phyloP scores from a whole-genome alignment of 64 coral and sea anemone genomes.

The Astreopora myriophthalma region DNA sequence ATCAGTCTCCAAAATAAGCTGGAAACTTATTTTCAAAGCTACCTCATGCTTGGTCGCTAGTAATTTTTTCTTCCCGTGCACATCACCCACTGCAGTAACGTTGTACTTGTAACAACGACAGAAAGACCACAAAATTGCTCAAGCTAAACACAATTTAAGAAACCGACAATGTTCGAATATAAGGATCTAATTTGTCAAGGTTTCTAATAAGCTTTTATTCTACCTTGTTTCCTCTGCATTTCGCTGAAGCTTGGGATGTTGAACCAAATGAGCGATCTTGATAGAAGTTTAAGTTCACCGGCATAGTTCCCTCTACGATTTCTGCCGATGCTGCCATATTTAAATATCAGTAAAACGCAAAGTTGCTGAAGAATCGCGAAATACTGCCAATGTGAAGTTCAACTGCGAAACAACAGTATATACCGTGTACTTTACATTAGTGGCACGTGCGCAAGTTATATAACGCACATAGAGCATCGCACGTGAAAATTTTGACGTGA shows the following conservation, averaged over 20 bases:
- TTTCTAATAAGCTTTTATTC: too few relatives aligned
- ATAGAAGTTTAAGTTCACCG: background rate
- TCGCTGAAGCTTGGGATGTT: background rate
- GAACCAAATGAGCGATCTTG: background rate
- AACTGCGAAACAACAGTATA: too few relatives aligned
- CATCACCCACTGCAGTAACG: too few relatives aligned
- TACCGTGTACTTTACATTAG: too few relatives aligned
- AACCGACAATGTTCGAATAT: background rate
- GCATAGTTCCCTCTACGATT: background rate
- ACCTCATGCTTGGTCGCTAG: too few relatives aligned
- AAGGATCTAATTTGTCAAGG: background rate
- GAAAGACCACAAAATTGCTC: too few relatives aligned
- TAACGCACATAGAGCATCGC: background rate
- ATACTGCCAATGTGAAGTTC: too few relatives aligned
- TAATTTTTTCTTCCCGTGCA: too few relatives aligned
- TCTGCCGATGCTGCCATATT: background rate
- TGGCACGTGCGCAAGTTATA: background rate
- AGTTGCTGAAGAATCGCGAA: background rate
- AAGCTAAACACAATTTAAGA: background rate
- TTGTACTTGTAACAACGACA: too few relatives aligned
- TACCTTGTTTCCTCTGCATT: constrained; percentile 2
- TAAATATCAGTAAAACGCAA: background rate
- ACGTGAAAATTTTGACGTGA: background rate
- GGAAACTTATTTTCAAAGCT: too few relatives aligned
- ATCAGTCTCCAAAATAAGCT: too few relatives aligned